Evolutionary conservation across 1,140 invertebrate genomes (phyloP), one percentile per base, ranked within the genome.

Genomic region (Drosophila tristis): DNA sequence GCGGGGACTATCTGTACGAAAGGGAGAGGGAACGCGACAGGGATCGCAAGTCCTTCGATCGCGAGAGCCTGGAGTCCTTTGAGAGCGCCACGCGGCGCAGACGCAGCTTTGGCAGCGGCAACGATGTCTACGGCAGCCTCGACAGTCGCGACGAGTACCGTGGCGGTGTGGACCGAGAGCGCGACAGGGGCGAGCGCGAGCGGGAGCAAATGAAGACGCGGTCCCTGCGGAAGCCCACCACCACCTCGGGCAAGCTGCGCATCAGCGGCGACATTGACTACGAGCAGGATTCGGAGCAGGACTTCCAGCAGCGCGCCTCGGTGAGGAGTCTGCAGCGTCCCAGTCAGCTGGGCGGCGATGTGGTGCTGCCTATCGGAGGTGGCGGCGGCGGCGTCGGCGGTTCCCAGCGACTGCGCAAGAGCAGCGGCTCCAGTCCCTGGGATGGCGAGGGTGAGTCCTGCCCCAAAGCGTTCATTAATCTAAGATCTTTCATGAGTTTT

Each of bases 401-500:
- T 70, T 1, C 78, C 74, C 78, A 90, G 20, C 81, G 81, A 31
- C 63, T 84, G 47, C 82, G 80, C 77, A 93, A 91, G 76, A 93
- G 90, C 81, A 92, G 91, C 70, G 80, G 93, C 48, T 92, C 90
- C 51, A 93, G 93, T 63, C 93, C 93, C 16, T 94, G 94, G 94
- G 94, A 94, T 90, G 93, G 94, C 29, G 93, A 94, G 64, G 91
- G 91, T 91, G 47, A 61, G 68, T 48, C 1, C 1, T 1, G 1
- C 4, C 11, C 35, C 39, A 0, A 31, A 2, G 2, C 2, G 35
- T 9, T 0, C n/a, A 7, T 13, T 16, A 3, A 7, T 26, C 4
- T 2, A 9, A 2, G 13, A 13, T 9, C 0, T 2, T 39, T 35
- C 35, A 59, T 45, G 3, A 13, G 13, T 44, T 39, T 48, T 31